Evolutionary conservation across 1,140 invertebrate species (phyloP), one percentile per base, ranked within the genome.

Genomic region (Neelides sp.): DNA sequence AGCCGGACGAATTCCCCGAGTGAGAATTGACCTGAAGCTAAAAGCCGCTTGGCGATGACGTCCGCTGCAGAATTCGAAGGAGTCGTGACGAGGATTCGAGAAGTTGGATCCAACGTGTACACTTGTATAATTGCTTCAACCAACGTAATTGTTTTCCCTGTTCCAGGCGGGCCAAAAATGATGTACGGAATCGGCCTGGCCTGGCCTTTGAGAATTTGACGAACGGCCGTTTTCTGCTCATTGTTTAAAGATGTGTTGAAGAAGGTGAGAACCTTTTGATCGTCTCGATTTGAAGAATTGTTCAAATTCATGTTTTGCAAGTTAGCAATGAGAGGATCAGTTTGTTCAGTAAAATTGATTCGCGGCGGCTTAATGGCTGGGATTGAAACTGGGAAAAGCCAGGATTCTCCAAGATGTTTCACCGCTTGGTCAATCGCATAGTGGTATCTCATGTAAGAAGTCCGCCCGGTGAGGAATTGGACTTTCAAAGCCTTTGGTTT

Each of bases 11-110:
- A 69, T 45, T 83, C 78, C 37, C 77, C 77, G 2, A 73, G 72
- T 28, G 72, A 65, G 1, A 78, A 55, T 13, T 69, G 49, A 10
- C 71, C 71, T 51, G 69, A 75, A 17, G 76, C 66, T n/a, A 84
- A 66, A 2, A 89, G 63, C 52, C 77, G 69, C 59, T 79, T 75
- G 5, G 78, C 67, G 27, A 89, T 74, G 39, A 90, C 69, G 72
- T 93, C 85, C 2, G 86, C 82, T 4, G 87, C 80, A 66, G 82
- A 85, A 61, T 92, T 92, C 1, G 88, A 89, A 0, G 90, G 89
- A 4, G 86, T 80, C 19, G 82, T 84, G 27, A 91, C 73, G 23
- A 95, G 63, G 39, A 94, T 74, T 55, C 55, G 73, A 48, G 78
- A 76, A 7, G 78, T 70, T 0, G 79, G 75, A 12, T 83, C 61